A percentile compares a stretch with the other conserved stretches of the same genome.
These are phyloP conservation scores for Chydorus sphaericus DNA, from an alignment of 2,888 invertebrate genomes.

Conservation along the genomic window DNA sequence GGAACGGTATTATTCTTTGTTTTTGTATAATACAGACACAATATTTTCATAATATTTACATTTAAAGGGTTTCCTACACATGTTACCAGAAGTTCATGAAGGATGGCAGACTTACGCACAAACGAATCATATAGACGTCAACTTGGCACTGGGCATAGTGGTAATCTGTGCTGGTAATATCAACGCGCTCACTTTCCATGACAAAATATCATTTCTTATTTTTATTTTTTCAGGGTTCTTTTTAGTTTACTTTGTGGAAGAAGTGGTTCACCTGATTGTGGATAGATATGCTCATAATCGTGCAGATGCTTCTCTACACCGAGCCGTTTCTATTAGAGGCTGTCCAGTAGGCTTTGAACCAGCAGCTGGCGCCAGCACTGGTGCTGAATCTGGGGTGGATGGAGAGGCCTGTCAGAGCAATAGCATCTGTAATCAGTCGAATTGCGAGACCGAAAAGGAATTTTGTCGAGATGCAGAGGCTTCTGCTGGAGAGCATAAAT, in stretches of 20 bases:
- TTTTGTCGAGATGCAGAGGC: neutral
- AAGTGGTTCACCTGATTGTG: conserved; percentile 49
- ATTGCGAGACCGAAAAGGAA: conserved; percentile 6
- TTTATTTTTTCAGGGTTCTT: too few relatives aligned
- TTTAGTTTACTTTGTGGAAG: conserved; percentile 63
- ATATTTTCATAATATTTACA: neutral
- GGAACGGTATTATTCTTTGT: conserved; percentile 39
- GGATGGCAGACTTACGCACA: conserved; percentile 40
- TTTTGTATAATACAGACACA: neutral
- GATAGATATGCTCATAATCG: conserved; percentile 14
- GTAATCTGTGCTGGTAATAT: conserved; percentile 57
- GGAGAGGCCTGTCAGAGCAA: conserved; percentile 1
- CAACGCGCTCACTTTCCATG: too few relatives aligned
- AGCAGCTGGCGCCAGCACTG: conserved; percentile 3
- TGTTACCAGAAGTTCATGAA: conserved; percentile 63
- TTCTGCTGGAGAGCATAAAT: neutral
- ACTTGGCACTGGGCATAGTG: conserved; percentile 50
- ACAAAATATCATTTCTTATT: too few relatives aligned
- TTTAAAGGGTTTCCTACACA: conserved; percentile 51
- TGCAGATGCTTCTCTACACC: conserved; percentile 32
- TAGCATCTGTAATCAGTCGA: conserved; percentile 8
- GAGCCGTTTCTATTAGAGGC: conserved; percentile 39
- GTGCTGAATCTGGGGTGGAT: neutral
- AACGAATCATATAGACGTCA: conserved; percentile 30
- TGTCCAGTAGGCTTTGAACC: conserved; percentile 25